Percentiles rank a stretch among this genome's conserved stretches.
These are phyloP conservation scores for Mus minutoides DNA, from an alignment of 2,797 vertebrate genomes.

Conservation along the genomic window DNA sequence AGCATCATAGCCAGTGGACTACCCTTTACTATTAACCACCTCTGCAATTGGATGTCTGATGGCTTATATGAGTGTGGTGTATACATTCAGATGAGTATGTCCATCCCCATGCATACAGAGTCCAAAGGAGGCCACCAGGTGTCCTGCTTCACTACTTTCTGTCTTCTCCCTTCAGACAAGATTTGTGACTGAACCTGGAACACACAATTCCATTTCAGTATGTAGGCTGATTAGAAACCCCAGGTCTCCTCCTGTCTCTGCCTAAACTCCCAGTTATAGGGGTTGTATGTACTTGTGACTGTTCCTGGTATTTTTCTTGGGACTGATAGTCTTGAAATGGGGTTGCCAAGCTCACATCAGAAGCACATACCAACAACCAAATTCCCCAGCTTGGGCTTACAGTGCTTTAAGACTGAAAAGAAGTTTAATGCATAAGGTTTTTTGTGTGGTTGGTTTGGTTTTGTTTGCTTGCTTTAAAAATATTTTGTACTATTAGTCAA, in stretches of 20 bases:
- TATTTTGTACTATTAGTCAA: too few species aligned
- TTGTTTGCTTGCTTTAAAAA: too few species aligned
- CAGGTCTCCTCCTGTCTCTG: neutral
- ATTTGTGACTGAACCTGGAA: neutral
- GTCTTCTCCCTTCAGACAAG: neutral
- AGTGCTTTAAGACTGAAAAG: neutral
- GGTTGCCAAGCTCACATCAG: rapidly evolving
- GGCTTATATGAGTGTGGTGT: neutral
- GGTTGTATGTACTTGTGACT: neutral
- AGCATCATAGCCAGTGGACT: neutral
- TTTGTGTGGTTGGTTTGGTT: neutral
- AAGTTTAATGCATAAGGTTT: neutral
- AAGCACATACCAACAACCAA: neutral
- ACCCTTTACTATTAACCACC: neutral
- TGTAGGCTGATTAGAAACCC: neutral
- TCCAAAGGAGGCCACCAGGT: neutral
- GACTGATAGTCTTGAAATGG: neutral
- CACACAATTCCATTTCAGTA: too few species aligned
- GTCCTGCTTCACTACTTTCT: neutral
- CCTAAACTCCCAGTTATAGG: neutral
- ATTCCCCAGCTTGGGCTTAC: neutral
- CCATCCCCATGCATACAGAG: too few species aligned
- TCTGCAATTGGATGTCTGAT: neutral
- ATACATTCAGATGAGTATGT: neutral
- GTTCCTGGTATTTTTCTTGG: neutral